A percentile compares a stretch with the other conserved stretches of the same genome.
These are phyloP conservation scores for Tetramorium simillimum DNA, from an alignment of 1,140 invertebrate species.

Conservation along the genomic window DNA sequence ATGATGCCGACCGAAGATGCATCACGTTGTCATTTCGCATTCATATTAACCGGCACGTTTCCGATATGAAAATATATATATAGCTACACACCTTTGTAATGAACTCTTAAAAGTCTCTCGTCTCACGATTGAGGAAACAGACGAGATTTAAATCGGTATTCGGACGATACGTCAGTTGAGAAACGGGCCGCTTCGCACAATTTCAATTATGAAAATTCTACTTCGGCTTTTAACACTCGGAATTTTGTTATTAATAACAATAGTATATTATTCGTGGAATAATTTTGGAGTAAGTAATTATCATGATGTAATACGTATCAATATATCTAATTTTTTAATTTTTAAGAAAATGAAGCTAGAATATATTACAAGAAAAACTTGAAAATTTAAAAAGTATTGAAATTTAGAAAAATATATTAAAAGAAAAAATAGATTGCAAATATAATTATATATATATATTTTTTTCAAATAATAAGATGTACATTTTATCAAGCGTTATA, in stretches of 20 bases:
- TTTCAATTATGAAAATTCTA: slow-evolving; percentile 39
- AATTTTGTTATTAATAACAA: background rate
- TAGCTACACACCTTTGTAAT: background rate
- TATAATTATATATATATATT: background rate
- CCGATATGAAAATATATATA: slow-evolving; percentile 60
- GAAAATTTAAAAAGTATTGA: background rate
- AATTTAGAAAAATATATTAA: background rate
- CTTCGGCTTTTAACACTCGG: slow-evolving; percentile 21
- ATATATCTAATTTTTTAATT: background rate
- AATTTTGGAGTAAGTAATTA: slow-evolving; percentile 15
- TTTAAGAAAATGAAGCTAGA: background rate
- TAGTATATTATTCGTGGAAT: background rate
- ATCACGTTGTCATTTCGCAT: background rate
- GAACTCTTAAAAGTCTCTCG: background rate
- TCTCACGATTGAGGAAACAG: background rate
- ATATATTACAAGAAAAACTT: background rate
- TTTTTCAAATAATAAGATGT: background rate
- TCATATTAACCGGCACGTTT: slow-evolving; percentile 63
- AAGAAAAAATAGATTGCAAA: background rate
- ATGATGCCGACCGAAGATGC: slow-evolving; percentile 29
- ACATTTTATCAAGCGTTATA: background rate
- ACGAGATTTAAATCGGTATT: slow-evolving; percentile 5
- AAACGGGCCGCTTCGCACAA: background rate
- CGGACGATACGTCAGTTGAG: background rate
- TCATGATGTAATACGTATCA: background rate